Evolutionary conservation across 2,888 invertebrate genomes (phyloP).

Genomic region (Leptinotarsa rubiginosa): DNA sequence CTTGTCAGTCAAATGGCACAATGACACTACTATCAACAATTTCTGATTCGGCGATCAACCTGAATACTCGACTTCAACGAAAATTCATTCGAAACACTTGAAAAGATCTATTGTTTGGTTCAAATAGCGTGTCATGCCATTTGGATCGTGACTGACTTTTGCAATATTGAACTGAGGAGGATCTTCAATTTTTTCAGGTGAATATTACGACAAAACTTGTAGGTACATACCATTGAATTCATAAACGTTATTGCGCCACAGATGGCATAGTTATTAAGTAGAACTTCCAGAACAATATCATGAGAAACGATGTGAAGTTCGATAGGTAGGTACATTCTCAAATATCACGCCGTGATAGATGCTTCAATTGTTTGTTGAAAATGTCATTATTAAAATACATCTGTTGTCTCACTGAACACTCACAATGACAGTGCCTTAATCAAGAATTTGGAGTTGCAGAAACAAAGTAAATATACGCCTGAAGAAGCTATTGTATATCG

Average conservation of each 20-base stretch:
- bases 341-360: background rate
- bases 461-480: no score
- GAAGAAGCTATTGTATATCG: no score
- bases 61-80: conserved; percentile 2
- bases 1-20: background rate
- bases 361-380: background rate
- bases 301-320: background rate
- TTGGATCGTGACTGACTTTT: conserved; percentile 39
- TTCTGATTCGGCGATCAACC: background rate
- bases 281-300: background rate
- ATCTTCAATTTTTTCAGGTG: conserved; percentile 15
- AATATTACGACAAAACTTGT: conserved; percentile 2
- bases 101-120: conserved; percentile 37
- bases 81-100: conserved; percentile 22
- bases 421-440: no score
- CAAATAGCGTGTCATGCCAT: conserved; percentile 38
- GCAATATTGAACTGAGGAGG: conserved; percentile 17
- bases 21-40: background rate
- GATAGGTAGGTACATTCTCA: background rate
- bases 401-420: no score
- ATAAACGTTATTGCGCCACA: background rate
- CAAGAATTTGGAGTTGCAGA: no score
- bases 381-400: background rate
- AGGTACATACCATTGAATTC: conserved; percentile 14
- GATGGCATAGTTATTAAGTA: background rate